These are phyloP conservation scores for Lingula anatina DNA, from an alignment of 2,888 invertebrate species.

Conservation along the genomic window DNA sequence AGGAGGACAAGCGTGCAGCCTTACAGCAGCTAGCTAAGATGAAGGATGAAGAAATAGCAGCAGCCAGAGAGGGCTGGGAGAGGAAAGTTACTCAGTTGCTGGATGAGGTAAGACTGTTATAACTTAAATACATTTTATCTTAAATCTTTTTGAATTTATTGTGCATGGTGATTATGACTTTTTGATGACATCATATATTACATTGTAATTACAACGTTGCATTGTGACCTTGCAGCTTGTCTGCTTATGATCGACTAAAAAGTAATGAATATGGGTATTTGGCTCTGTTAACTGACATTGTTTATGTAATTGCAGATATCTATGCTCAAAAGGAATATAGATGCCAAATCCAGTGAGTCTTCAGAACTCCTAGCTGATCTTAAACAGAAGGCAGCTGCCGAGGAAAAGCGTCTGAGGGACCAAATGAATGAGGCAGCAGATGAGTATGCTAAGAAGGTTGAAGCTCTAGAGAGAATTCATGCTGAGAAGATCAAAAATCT, in stretches of 20 bases:
- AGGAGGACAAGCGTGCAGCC: slow-evolving; percentile 40
- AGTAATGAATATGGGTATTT: too few species aligned
- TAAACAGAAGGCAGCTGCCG: slow-evolving; percentile 24
- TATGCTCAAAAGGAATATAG: slow-evolving; percentile 17
- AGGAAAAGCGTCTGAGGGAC: slow-evolving; percentile 24
- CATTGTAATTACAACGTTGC: too few species aligned
- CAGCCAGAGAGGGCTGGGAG: slow-evolving; percentile 31
- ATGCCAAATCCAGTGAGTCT: slow-evolving; percentile 14
- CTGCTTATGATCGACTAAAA: too few species aligned
- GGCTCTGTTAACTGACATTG: slow-evolving; percentile 4
- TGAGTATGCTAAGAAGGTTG: slow-evolving; percentile 31
- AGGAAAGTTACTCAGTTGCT: slow-evolving; percentile 30
- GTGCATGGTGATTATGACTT: too few species aligned
- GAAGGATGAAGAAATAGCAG: slow-evolving; percentile 35
- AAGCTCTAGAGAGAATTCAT: slow-evolving; percentile 25
- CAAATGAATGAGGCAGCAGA: slow-evolving; percentile 30
- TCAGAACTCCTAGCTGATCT: slow-evolving; percentile 24
- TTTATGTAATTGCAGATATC: slow-evolving; percentile 18
- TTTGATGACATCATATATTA: too few species aligned
- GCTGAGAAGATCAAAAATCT: slow-evolving; percentile 19
- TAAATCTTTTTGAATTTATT: too few species aligned
- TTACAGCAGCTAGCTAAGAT: slow-evolving; percentile 33
- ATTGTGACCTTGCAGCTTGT: too few species aligned
- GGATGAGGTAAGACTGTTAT: slow-evolving; percentile 28
- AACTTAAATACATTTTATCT: too few species aligned